A percentile compares a stretch with the other conserved stretches of the same genome.
Evolutionary conservation across 2,797 vertebrate genomes (phyloP).

Genomic region (Macropodus opercularis): DNA sequence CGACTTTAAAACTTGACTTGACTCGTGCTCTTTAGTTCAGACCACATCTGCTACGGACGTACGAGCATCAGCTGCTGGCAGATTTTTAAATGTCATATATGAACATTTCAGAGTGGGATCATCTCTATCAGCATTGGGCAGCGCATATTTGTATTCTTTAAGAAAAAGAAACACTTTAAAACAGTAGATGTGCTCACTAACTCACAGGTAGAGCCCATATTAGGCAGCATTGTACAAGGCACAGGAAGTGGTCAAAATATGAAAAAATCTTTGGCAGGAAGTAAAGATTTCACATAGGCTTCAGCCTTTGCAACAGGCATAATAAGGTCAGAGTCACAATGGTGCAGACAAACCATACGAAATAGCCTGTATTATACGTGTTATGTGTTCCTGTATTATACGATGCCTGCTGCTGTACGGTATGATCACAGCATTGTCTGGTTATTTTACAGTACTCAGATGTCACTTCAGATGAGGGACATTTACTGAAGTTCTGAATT

Average conservation of each 20-base stretch:
- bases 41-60: constrained; percentile 1
- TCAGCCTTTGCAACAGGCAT: neutral
- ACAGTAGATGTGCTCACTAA: neutral
- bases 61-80: neutral
- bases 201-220: constrained; percentile 41
- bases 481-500: neutral
- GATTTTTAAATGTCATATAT: constrained; percentile 3
- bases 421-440: neutral
- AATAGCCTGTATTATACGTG: neutral
- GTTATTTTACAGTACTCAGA: neutral
- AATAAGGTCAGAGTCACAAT: neutral
- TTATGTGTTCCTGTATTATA: no score
- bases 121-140: neutral
- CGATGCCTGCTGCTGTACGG: no score
- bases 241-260: constrained; percentile 60
- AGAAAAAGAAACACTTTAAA: no score
- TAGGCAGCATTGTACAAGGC: constrained; percentile 24
- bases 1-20: neutral
- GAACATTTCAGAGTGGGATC: neutral
- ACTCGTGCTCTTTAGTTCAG: neutral
- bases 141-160: neutral
- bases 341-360: neutral
- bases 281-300: constrained; percentile 45
- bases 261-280: constrained; percentile 48
- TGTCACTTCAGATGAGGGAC: neutral